Percentiles rank a stretch among this genome's conserved stretches.
These are phyloP conservation scores for Zoroaster sp. DNA, from an alignment of 53 echinoderm and acorn worm genomes.

Conservation along the genomic window DNA sequence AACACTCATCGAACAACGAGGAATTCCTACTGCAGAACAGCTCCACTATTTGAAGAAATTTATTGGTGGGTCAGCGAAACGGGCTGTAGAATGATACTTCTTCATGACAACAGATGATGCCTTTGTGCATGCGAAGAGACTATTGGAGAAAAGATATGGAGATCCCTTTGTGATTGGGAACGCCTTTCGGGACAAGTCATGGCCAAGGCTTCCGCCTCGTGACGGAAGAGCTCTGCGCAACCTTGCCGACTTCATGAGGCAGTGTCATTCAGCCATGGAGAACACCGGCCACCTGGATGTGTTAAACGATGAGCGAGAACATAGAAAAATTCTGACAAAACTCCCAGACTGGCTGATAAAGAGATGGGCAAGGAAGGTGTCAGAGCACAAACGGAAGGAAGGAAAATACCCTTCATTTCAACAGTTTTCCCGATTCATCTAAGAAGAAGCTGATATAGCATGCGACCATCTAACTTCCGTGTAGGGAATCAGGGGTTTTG, in stretches of 20 bases:
- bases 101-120: slow-evolving; percentile 38
- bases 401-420: slow-evolving; percentile 16
- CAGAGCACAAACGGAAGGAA: background rate
- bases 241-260: slow-evolving; percentile 39
- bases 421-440: background rate
- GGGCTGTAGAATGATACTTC: slow-evolving; percentile 58
- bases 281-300: slow-evolving; percentile 9
- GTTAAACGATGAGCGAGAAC: slow-evolving; percentile 32
- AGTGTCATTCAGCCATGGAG: slow-evolving; percentile 44
- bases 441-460: slow-evolving; percentile 5
- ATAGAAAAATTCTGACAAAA: slow-evolving; percentile 34
- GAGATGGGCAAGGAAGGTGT: background rate
- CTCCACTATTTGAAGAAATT: slow-evolving; percentile 64
- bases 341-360: slow-evolving; percentile 31
- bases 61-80: slow-evolving; percentile 57
- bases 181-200: slow-evolving; percentile 41
- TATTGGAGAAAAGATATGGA: slow-evolving; percentile 35
- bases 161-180: slow-evolving; percentile 45
- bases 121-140: slow-evolving; percentile 21
- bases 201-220: slow-evolving; percentile 28
- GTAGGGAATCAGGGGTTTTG: background rate
- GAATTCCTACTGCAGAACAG: slow-evolving; percentile 36
- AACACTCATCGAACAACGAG: slow-evolving; percentile 44
- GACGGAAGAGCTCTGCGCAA: slow-evolving; percentile 27
- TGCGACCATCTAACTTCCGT: background rate